These are phyloP conservation scores for Corbicula japonica DNA, from an alignment of 2,888 invertebrate species.

Conservation along the genomic window DNA sequence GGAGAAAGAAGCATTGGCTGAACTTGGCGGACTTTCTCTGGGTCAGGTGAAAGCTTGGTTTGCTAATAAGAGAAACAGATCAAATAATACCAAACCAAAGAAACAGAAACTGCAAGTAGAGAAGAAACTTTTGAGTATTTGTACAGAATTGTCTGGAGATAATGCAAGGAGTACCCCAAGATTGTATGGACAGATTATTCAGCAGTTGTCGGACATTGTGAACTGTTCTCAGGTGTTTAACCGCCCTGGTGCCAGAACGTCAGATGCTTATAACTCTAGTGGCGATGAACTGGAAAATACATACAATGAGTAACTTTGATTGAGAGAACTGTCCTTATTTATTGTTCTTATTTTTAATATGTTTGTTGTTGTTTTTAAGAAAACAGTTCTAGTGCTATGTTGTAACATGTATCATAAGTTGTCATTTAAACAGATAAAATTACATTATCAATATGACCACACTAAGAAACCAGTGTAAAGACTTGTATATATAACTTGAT, in stretches of 20 bases:
- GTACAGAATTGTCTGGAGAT: conserved; percentile 66
- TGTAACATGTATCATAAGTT: too few species aligned
- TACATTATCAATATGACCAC: too few species aligned
- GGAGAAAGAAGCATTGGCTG: conserved; percentile 79
- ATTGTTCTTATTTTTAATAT: too few species aligned
- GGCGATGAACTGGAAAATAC: conserved; percentile 54
- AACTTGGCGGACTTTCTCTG: conserved; percentile 75
- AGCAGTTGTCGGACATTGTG: conserved; percentile 76
- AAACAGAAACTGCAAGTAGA: conserved; percentile 78
- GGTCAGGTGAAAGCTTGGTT: conserved; percentile 84
- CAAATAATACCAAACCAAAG: conserved; percentile 83
- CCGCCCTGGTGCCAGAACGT: conserved; percentile 16
- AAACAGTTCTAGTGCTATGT: too few species aligned
- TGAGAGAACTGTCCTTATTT: too few species aligned
- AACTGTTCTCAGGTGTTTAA: conserved; percentile 72
- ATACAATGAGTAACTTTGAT: conserved; percentile 54
- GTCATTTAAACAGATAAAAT: too few species aligned
- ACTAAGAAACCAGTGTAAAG: too few species aligned
- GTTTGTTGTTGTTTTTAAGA: too few species aligned
- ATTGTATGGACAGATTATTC: conserved; percentile 76
- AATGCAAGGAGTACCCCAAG: conserved; percentile 46
- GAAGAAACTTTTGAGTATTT: conserved; percentile 72
- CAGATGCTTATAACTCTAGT: conserved; percentile 43
- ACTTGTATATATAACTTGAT: too few species aligned
- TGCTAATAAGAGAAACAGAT: conserved; percentile 83